Conservation (phyloP, 53 echinoderm and acorn worm genomes). For the Hippasteria phrygiana region DNA sequence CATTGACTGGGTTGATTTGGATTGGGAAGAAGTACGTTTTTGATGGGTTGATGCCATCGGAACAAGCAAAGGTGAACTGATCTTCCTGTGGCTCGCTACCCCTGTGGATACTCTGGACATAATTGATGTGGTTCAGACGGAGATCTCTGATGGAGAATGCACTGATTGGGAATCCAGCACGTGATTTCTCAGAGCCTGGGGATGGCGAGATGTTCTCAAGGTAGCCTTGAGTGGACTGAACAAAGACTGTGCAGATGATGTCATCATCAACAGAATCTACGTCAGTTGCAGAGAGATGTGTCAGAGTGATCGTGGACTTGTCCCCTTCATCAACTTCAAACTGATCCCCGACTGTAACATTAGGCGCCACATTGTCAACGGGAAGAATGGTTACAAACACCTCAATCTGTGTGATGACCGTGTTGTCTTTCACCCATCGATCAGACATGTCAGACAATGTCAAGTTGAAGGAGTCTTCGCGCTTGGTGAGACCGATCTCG, state of each 20-base stretch:
- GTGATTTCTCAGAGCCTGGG: conserved; percentile 97
- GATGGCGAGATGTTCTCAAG: conserved; percentile 97
- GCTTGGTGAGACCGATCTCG: conserved; percentile 92
- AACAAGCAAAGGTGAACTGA: conserved; percentile 85
- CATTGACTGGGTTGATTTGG: conserved; percentile 82
- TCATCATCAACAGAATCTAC: conserved; percentile 93
- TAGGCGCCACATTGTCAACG: conserved; percentile 89
- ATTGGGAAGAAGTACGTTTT: conserved; percentile 85
- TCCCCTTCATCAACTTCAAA: conserved; percentile 85
- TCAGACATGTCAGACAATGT: conserved; percentile 99
- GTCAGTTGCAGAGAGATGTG: conserved; percentile 84
- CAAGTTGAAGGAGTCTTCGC: conserved; percentile 91
- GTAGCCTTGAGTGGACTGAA: conserved; percentile 79
- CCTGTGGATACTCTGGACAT: conserved; percentile 92
- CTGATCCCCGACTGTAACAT: conserved; percentile 76
- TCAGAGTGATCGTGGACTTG: conserved; percentile 77
- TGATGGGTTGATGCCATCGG: conserved; percentile 91
- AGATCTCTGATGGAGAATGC: conserved; percentile 94
- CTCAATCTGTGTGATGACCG: conserved; percentile 89
- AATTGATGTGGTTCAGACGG: conserved; percentile 96
- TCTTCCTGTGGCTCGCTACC: conserved; percentile 87
- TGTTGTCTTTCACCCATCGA: conserved; percentile 88
- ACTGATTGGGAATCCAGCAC: conserved; percentile 92
- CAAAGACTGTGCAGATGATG: conserved; percentile 84
- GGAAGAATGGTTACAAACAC: conserved; percentile 95